A percentile compares a stretch with the other conserved stretches of the same genome.
phyloP scores from a whole-genome alignment of 1,140 invertebrate species.

The Drosophila littoralis region DNA sequence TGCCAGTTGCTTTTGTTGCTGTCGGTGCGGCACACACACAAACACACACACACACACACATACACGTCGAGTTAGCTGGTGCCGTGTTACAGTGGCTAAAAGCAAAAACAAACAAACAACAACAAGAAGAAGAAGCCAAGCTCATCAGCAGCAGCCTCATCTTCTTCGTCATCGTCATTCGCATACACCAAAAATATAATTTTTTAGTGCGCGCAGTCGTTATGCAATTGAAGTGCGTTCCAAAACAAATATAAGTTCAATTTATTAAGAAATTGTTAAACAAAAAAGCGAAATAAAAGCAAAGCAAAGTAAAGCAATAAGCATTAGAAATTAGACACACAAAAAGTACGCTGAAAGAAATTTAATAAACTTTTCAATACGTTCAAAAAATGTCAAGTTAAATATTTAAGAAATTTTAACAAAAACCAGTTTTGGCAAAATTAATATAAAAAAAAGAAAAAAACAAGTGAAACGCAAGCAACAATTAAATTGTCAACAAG shows the following conservation, averaged over 20 bases:
- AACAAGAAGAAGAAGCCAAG: constrained; percentile 38
- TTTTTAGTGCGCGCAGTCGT: constrained; percentile 63
- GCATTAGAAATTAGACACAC: constrained; percentile 18
- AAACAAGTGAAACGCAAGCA: constrained; percentile 53
- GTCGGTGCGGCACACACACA: constrained; percentile 42
- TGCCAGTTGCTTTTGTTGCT: constrained; percentile 63
- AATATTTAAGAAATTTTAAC: constrained; percentile 48
- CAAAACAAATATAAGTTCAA: constrained; percentile 47
- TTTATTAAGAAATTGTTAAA: not conserved
- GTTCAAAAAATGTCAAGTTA: constrained; percentile 47
- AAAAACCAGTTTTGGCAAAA: constrained; percentile 51
- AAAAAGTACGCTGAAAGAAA: constrained; percentile 20
- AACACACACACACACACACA: constrained; percentile 9
- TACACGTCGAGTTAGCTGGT: constrained; percentile 40
- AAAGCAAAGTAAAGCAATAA: not conserved
- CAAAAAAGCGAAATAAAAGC: not conserved
- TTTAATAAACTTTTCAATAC: constrained; percentile 53
- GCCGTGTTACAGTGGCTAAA: constrained; percentile 49
- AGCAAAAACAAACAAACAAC: constrained; percentile 45
- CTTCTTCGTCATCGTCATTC: constrained; percentile 34
- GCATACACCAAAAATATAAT: constrained; percentile 32
- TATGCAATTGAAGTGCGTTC: constrained; percentile 77
- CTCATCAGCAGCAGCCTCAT: constrained; percentile 24
- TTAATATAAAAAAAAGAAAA: constrained; percentile 3
- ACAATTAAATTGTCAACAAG: constrained; percentile 19